Conservation (phyloP, 2,888 invertebrate species). For the Troides oblongomaculatus region DNA sequence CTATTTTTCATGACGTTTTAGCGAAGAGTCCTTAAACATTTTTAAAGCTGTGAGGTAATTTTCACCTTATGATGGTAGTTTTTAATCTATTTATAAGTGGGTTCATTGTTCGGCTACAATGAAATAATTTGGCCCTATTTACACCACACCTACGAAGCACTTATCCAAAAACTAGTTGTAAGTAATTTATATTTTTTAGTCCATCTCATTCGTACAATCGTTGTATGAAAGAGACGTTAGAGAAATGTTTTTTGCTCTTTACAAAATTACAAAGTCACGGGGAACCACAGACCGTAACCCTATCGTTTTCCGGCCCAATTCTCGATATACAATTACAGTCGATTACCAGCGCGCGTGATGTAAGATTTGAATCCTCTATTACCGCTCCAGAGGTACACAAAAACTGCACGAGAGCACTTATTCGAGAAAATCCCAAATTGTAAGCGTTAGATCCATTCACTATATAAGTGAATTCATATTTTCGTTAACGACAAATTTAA, state of each 20-base stretch:
- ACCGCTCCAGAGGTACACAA: slow-evolving; percentile 16
- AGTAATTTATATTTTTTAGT: slow-evolving; percentile 25
- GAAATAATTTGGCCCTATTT: slow-evolving; percentile 11
- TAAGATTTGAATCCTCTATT: slow-evolving; percentile 16
- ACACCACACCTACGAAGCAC: slow-evolving; percentile 22
- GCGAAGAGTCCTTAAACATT: no score
- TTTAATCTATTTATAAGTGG: slow-evolving; percentile 5
- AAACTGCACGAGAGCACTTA: slow-evolving; percentile 13
- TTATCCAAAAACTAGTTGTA: slow-evolving; percentile 17
- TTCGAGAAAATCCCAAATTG: slow-evolving; percentile 18
- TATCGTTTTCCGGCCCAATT: slow-evolving; percentile 65
- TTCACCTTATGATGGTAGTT: no score
- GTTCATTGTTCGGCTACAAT: slow-evolving; percentile 11
- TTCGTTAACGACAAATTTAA: no score
- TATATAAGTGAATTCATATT: no score
- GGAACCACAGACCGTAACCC: slow-evolving; percentile 64
- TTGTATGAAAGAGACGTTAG: slow-evolving; percentile 32
- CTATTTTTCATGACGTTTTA: no score
- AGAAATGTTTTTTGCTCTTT: slow-evolving; percentile 42
- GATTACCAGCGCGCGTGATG: slow-evolving; percentile 30
- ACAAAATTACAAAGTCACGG: slow-evolving; percentile 62
- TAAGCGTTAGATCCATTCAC: no score
- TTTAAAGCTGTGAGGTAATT: no score
- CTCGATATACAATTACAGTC: slow-evolving; percentile 71
- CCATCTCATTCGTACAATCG: slow-evolving; percentile 15